A percentile compares a stretch with the other conserved stretches of the same genome.
These are phyloP conservation scores for Acromyrmex echinatior DNA, from an alignment of 1,140 invertebrate genomes.

Conservation along the genomic window DNA sequence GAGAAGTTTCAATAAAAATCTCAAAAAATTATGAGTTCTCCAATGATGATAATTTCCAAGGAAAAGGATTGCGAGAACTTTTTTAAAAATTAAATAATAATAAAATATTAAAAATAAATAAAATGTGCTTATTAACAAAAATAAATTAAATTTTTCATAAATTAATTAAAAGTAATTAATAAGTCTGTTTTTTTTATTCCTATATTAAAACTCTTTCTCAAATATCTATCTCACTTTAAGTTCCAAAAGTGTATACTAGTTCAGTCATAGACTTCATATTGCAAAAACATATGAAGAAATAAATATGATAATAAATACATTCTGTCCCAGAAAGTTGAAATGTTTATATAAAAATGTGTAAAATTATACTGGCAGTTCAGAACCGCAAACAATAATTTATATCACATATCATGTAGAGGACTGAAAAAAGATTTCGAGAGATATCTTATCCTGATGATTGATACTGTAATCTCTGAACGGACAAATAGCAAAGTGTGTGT, in stretches of 20 bases:
- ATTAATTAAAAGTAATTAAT: background rate
- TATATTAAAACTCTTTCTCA: no score
- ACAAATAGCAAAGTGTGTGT: background rate
- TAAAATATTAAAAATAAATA: background rate
- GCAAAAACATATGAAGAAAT: background rate
- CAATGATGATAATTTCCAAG: background rate
- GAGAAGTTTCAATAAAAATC: background rate
- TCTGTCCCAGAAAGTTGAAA: background rate
- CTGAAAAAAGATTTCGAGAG: background rate
- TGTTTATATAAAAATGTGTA: background rate
- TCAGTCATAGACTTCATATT: no score
- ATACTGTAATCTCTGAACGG: background rate
- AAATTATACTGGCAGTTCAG: background rate
- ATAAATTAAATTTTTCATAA: background rate
- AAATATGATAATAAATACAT: no score
- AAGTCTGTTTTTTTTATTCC: no score
- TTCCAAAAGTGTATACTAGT: no score
- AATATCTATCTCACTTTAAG: no score
- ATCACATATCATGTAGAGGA: background rate
- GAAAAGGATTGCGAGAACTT: background rate
- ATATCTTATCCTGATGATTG: conserved; percentile 42
- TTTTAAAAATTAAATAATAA: background rate
- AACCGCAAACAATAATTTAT: background rate
- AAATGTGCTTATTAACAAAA: background rate
- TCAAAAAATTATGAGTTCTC: background rate